phyloP scores from a whole-genome alignment of 1,140 invertebrate species.

The Drosophila auraria region DNA sequence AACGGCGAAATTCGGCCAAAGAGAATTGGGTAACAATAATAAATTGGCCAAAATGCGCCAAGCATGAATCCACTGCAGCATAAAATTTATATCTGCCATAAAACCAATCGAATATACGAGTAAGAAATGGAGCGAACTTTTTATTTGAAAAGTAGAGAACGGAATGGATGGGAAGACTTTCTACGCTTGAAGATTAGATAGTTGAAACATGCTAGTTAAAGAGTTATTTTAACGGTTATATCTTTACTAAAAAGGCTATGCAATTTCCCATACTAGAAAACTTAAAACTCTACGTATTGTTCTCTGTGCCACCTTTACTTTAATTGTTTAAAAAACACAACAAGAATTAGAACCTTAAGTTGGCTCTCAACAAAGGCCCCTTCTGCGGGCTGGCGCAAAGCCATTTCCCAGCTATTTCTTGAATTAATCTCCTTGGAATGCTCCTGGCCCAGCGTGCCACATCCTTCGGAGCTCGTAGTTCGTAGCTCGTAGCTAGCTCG shows the following conservation, averaged over 20 bases:
- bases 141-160: slow-evolving; percentile 2
- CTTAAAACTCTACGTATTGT: background rate
- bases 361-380: slow-evolving; percentile 23
- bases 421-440: slow-evolving; percentile 42
- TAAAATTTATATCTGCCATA: slow-evolving; percentile 32
- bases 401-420: slow-evolving; percentile 24
- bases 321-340: background rate
- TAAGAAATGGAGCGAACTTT: slow-evolving; percentile 9
- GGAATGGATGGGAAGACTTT: background rate
- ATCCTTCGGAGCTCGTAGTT: slow-evolving; percentile 5
- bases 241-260: background rate
- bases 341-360: slow-evolving; percentile 20
- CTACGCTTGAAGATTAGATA: background rate
- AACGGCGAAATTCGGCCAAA: background rate
- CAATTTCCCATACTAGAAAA: background rate
- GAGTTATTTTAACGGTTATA: background rate
- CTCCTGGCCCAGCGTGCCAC: slow-evolving; percentile 27
- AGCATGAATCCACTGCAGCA: slow-evolving; percentile 26
- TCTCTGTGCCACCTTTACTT: background rate
- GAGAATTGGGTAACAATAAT: slow-evolving; percentile 15
- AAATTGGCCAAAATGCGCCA: slow-evolving; percentile 32
- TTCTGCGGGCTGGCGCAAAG: slow-evolving; percentile 14
- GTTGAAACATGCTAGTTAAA: background rate
- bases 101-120: slow-evolving; percentile 16
- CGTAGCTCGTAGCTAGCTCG: background rate